Conservation (phyloP, 2,888 invertebrate species). For the Cheilosia scutellata region DNA sequence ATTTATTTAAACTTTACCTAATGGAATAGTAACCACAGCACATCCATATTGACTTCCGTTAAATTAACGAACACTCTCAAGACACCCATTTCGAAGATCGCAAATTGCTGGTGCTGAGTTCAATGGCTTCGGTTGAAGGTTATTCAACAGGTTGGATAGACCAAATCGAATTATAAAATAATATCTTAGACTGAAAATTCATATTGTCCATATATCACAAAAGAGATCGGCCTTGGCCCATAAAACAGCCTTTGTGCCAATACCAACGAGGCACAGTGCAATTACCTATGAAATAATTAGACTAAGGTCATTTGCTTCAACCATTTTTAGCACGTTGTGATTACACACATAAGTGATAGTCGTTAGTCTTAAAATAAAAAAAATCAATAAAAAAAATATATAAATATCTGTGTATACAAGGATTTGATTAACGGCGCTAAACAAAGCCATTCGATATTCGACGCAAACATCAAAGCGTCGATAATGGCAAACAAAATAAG, state of each 20-base stretch:
- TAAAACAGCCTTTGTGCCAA: background rate
- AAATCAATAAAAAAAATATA: background rate
- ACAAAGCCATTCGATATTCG: constrained; percentile 17
- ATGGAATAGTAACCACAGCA: no score
- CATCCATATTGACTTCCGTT: no score
- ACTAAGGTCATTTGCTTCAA: background rate
- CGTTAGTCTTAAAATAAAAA: constrained; percentile 7
- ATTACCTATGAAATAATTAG: background rate
- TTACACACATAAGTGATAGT: background rate
- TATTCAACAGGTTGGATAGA: background rate
- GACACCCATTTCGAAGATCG: no score
- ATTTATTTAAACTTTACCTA: no score
- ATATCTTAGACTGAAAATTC: background rate
- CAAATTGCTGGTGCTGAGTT: background rate
- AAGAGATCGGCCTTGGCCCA: background rate
- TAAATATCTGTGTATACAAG: no score
- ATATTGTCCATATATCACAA: background rate
- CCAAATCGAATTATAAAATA: background rate
- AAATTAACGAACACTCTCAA: no score
- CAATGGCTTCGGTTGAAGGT: background rate
- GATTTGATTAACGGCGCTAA: constrained; percentile 2
- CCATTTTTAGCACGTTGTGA: constrained; percentile 13
- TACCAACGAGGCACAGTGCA: background rate
- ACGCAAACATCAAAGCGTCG: constrained; percentile 33
- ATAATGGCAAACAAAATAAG: constrained; percentile 3